These are phyloP conservation scores for Heterochromis multidens DNA, from an alignment of 2,113 vertebrate genomes.

Conservation along the genomic window DNA sequence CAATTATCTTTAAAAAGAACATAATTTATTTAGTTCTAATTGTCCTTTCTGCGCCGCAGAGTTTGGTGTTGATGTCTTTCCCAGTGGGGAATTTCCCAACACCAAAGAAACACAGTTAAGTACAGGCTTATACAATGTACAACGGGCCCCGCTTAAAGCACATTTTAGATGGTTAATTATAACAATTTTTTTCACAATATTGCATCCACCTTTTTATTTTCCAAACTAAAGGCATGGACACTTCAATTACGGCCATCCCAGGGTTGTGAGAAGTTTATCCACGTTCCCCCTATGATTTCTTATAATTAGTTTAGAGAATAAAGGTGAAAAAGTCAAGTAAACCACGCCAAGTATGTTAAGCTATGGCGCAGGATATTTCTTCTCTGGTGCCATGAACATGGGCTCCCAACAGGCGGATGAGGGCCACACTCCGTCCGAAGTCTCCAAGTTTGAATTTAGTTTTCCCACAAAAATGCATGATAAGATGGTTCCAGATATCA, in stretches of 20 bases:
- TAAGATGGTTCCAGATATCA: conserved; percentile 13
- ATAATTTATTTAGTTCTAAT: conserved; percentile 25
- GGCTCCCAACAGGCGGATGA: neutral
- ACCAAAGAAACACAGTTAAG: conserved; percentile 6
- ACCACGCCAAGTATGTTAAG: conserved; percentile 27
- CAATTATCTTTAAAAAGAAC: conserved; percentile 8
- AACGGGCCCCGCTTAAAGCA: conserved; percentile 15
- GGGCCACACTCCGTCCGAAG: conserved; percentile 6
- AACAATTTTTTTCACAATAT: conserved; percentile 13
- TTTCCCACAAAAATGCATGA: neutral
- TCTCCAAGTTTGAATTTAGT: neutral
- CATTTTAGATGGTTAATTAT: conserved; percentile 39
- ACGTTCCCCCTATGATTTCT: neutral
- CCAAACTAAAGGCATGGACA: neutral
- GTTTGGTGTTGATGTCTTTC: conserved; percentile 37
- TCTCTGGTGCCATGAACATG: neutral
- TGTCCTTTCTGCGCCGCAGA: conserved; percentile 7
- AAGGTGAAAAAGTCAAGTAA: neutral
- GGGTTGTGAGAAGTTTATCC: neutral
- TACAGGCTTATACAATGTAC: neutral
- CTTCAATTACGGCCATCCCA: neutral
- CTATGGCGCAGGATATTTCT: neutral
- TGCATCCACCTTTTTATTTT: conserved; percentile 24
- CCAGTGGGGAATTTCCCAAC: conserved; percentile 43
- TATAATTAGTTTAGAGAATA: conserved; percentile 4